Evolutionary conservation across 2,113 vertebrate genomes (phyloP).

Genomic region (Pituophis catenifer): DNA sequence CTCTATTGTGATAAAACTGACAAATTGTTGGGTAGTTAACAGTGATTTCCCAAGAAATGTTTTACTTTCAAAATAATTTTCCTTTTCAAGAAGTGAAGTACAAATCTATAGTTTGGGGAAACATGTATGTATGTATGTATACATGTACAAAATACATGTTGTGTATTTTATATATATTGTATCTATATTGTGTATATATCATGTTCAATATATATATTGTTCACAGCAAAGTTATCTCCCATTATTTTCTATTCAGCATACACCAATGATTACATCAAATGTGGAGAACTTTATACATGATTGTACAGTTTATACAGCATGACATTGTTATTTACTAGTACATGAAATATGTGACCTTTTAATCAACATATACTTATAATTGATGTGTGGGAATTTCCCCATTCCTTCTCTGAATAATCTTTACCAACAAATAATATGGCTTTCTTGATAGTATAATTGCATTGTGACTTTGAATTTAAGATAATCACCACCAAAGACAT

Average conservation of each 20-base stretch:
- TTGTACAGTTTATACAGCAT: slow-evolving; percentile 54
- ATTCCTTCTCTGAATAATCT: slow-evolving; percentile 54
- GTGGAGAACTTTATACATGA: slow-evolving; percentile 51
- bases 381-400: slow-evolving; percentile 17
- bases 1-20: neutral
- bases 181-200: neutral
- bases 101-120: neutral
- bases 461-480: slow-evolving; percentile 51
- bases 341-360: slow-evolving; percentile 41
- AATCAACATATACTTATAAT: slow-evolving; percentile 56
- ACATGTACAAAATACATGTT: neutral
- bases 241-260: neutral
- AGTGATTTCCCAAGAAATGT: neutral
- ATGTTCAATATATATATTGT: neutral
- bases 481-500: slow-evolving; percentile 47
- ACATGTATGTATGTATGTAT: neutral
- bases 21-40: neutral
- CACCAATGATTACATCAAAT: slow-evolving; percentile 10
- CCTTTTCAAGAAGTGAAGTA: neutral
- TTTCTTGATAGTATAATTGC: slow-evolving; percentile 66
- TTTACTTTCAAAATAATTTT: neutral
- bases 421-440: slow-evolving; percentile 71
- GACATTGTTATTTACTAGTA: slow-evolving; percentile 35
- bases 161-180: neutral
- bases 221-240: neutral